phyloP scores from a whole-genome alignment of 2,797 vertebrate species.

The Syncerus caffer region DNA sequence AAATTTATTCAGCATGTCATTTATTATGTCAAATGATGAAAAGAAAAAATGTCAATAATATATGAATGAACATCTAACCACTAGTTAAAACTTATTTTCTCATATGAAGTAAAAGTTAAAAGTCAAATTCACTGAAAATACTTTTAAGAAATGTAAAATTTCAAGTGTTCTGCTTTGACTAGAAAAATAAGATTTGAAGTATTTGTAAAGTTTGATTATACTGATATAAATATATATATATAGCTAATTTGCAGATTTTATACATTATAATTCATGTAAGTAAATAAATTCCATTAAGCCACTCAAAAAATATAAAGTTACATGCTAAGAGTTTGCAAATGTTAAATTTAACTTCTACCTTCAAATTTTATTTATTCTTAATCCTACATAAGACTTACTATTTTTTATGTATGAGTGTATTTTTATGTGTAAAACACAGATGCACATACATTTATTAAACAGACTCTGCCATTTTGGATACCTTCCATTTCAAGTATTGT shows the following conservation, averaged over 20 bases:
- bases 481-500: not conserved
- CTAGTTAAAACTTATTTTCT: not conserved
- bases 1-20: not conserved
- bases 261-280: not conserved
- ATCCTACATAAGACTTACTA: not conserved
- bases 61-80: not conserved
- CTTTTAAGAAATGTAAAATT: not conserved
- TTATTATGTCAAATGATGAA: not conserved
- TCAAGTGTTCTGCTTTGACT: not conserved
- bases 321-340: not conserved
- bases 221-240: not conserved
- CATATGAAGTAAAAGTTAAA: not conserved
- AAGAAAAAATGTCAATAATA: not conserved
- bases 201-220: not conserved
- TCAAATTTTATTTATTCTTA: slow-evolving; percentile 16
- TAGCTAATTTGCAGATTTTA: not conserved
- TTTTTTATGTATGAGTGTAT: not conserved
- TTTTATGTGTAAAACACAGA: not conserved
- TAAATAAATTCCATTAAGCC: slow-evolving; percentile 10
- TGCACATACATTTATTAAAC: not conserved
- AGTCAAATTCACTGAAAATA: not conserved
- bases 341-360: not conserved
- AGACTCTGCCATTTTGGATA: not conserved
- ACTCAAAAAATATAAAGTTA: not conserved
- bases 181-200: not conserved